A percentile compares a stretch with the other conserved stretches of the same genome.
These are phyloP conservation scores for Taurulus bubalis DNA, from an alignment of 2,113 vertebrate genomes.

Conservation along the genomic window DNA sequence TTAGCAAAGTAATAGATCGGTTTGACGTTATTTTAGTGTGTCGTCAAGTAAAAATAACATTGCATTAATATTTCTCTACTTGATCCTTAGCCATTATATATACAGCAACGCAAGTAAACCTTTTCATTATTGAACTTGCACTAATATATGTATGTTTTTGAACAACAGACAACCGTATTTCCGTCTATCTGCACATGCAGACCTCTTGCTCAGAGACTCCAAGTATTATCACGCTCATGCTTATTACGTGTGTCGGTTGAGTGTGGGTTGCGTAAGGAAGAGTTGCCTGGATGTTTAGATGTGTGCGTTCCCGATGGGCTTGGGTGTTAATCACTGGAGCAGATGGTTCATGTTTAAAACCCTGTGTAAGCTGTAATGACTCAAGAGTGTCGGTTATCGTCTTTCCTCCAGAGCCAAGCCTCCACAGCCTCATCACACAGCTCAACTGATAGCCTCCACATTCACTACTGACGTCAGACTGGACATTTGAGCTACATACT, in stretches of 20 bases:
- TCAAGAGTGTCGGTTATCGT: slow-evolving; percentile 71
- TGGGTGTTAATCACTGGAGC: slow-evolving; percentile 74
- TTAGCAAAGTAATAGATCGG: background rate
- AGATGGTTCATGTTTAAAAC: slow-evolving; percentile 79
- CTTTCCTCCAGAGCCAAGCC: slow-evolving; percentile 50
- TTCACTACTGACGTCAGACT: slow-evolving; percentile 37
- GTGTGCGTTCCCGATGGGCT: slow-evolving; percentile 44
- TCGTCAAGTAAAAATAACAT: background rate
- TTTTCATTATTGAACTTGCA: background rate
- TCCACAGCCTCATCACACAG: slow-evolving; percentile 28
- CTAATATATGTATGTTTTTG: background rate
- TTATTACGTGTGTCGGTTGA: slow-evolving; percentile 1
- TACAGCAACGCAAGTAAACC: background rate
- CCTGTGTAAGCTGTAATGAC: slow-evolving; percentile 74
- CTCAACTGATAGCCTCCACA: slow-evolving; percentile 33
- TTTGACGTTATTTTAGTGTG: background rate
- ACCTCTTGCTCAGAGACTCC: background rate
- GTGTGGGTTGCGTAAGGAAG: slow-evolving; percentile 45
- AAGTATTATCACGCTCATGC: background rate
- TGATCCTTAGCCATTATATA: background rate
- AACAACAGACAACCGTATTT: background rate
- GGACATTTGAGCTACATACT: slow-evolving; percentile 27
- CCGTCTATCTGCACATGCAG: background rate
- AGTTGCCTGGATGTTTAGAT: slow-evolving; percentile 33
- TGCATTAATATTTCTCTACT: background rate